Conservation (phyloP, 1,140 invertebrate genomes). For the Cydia splendana region DNA sequence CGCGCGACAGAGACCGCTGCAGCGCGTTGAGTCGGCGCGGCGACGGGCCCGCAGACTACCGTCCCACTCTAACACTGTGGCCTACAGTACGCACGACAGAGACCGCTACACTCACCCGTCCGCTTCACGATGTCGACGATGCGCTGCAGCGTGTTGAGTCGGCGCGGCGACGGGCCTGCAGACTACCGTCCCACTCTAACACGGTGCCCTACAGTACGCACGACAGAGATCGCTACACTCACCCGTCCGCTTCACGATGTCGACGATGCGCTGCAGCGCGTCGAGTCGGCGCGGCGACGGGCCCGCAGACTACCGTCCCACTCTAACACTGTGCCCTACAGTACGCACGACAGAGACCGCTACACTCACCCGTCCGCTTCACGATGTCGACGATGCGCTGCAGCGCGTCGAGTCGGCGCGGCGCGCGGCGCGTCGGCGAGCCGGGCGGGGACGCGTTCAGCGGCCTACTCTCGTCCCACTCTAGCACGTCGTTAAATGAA, state of each 20-base stretch:
- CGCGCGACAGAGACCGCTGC: constrained; percentile 48
- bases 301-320: background rate
- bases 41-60: background rate
- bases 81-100: background rate
- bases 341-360: background rate
- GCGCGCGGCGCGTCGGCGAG: constrained; percentile 71
- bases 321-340: background rate
- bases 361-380: constrained; percentile 83
- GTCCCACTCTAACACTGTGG: background rate
- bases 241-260: constrained; percentile 89
- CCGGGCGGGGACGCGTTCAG: constrained; percentile 79
- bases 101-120: constrained; percentile 79
- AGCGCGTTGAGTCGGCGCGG: constrained; percentile 84
- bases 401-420: constrained; percentile 83
- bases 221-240: constrained; percentile 35
- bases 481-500: constrained; percentile 87
- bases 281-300: constrained; percentile 80
- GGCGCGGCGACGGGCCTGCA: constrained; percentile 48
- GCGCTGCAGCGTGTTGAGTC: constrained; percentile 86
- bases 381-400: constrained; percentile 90
- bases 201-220: background rate
- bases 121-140: constrained; percentile 90
- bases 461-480: constrained; percentile 84
- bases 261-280: constrained; percentile 88
- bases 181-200: background rate